Evolutionary conservation across 2,113 vertebrate genomes (phyloP).

Genomic region (Aix galericulata): DNA sequence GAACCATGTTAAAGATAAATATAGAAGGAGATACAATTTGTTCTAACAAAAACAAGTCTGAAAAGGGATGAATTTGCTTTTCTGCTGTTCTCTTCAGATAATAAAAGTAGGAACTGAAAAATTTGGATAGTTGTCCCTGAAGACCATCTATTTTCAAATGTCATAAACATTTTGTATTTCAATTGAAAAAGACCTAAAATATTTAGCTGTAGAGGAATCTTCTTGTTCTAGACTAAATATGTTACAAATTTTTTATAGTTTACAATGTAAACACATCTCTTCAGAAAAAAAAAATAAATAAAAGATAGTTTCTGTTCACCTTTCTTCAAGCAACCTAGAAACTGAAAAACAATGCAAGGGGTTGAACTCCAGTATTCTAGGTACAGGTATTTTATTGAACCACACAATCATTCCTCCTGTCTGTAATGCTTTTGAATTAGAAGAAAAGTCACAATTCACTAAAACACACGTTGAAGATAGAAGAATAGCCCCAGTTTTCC

Average conservation of each 20-base stretch:
- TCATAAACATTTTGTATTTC: neutral
- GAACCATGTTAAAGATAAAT: slow-evolving; percentile 54
- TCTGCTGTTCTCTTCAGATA: neutral
- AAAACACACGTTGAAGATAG: neutral
- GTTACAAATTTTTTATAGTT: neutral
- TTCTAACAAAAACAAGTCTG: slow-evolving; percentile 31
- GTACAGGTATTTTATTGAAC: neutral
- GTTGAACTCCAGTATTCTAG: neutral
- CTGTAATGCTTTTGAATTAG: neutral
- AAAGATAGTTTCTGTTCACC: neutral
- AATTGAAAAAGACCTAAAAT: neutral
- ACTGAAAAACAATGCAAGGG: neutral
- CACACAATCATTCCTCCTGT: neutral
- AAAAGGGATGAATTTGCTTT: neutral
- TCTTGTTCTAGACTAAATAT: neutral
- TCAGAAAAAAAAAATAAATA: neutral
- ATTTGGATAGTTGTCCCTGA: neutral
- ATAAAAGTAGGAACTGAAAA: neutral
- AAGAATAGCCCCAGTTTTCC: neutral
- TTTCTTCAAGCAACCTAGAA: neutral
- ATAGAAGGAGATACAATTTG: slow-evolving; percentile 33
- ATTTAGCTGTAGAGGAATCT: neutral
- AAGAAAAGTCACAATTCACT: neutral
- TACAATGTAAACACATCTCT: neutral
- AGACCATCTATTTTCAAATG: neutral